These are phyloP conservation scores for Glandiceps talaboti DNA, from an alignment of 53 echinoderm and acorn worm species.

Conservation along the genomic window DNA sequence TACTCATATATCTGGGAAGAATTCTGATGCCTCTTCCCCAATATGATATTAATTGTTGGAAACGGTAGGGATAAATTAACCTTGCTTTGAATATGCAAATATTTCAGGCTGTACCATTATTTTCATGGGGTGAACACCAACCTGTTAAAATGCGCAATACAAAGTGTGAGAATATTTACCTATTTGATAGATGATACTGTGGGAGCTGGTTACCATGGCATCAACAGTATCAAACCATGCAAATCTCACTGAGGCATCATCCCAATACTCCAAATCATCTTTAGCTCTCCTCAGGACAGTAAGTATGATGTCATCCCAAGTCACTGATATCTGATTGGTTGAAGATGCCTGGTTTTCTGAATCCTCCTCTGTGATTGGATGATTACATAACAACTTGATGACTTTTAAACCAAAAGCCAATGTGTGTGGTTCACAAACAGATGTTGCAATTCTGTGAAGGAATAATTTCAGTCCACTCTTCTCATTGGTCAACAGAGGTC, in stretches of 20 bases:
- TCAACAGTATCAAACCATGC: slow-evolving; percentile 9
- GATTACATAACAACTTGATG: slow-evolving; percentile 3
- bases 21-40: too few relatives aligned
- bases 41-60: too few relatives aligned
- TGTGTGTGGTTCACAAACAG: neutral
- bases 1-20: too few relatives aligned
- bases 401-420: slow-evolving; percentile 13
- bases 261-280: slow-evolving; percentile 5
- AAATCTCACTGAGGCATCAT: slow-evolving; percentile 12
- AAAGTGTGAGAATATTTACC: too few relatives aligned
- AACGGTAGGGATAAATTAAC: too few relatives aligned
- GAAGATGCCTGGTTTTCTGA: neutral
- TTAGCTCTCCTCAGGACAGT: neutral
- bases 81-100: too few relatives aligned
- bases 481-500: neutral
- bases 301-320: neutral
- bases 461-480: slow-evolving; percentile 8
- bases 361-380: neutral
- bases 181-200: neutral
- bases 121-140: neutral
- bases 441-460: neutral
- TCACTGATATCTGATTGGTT: slow-evolving; percentile 3
- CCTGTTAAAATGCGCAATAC: too few relatives aligned
- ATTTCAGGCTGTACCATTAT: too few relatives aligned
- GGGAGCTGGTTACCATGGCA: neutral